Conservation (phyloP, 2,113 vertebrate species). For the Rafetus swinhoei region DNA sequence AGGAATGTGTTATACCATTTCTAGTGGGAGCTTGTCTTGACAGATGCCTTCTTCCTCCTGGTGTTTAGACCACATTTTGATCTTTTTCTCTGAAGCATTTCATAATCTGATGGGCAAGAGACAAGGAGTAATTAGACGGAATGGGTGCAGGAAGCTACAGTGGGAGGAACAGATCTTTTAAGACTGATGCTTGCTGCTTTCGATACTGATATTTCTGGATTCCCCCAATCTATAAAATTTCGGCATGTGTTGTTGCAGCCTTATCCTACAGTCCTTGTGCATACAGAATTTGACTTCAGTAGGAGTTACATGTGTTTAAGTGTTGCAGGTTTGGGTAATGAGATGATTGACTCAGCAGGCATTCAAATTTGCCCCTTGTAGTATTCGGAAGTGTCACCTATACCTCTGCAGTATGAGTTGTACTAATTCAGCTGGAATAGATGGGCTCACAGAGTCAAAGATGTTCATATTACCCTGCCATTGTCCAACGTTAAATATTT, state of each 20-base stretch:
- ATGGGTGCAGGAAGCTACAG: not conserved
- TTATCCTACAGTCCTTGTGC: not conserved
- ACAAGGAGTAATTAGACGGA: conserved; percentile 50
- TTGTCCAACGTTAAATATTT: not conserved
- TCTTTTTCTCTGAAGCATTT: conserved; percentile 59
- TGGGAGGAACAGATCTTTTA: not conserved
- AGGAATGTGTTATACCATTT: conserved; percentile 58
- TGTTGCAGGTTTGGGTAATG: not conserved
- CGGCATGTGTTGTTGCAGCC: not conserved
- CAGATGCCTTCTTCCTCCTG: conserved; percentile 63
- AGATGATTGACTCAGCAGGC: not conserved
- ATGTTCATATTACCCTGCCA: not conserved
- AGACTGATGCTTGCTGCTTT: not conserved
- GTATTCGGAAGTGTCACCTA: not conserved
- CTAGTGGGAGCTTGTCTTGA: conserved; percentile 66
- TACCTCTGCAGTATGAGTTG: not conserved
- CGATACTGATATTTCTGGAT: not conserved
- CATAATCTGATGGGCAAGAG: conserved; percentile 44
- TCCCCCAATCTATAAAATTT: not conserved
- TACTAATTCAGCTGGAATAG: not conserved
- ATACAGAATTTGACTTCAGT: not conserved
- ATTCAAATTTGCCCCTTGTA: not conserved
- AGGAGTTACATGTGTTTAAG: not conserved
- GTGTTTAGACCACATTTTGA: conserved; percentile 56
- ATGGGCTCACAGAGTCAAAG: not conserved